Evolutionary conservation across 2,113 vertebrate species (phyloP).

Genomic region (Ceratotherium simum): DNA sequence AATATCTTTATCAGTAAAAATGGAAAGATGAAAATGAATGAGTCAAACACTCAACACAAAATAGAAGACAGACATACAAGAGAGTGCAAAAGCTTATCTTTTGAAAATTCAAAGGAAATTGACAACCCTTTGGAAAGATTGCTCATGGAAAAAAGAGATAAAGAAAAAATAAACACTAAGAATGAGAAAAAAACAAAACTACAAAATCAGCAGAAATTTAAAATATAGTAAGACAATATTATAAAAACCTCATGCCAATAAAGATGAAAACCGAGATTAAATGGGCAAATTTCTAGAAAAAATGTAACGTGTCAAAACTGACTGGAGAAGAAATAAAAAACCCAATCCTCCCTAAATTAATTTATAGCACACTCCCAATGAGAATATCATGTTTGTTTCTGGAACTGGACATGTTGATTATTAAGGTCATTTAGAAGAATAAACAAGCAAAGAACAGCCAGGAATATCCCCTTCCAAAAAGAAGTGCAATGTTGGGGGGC

Average conservation of each 20-base stretch:
- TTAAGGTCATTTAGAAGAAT: not conserved
- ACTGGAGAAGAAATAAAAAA: not conserved
- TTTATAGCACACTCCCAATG: not conserved
- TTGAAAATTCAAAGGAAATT: not conserved
- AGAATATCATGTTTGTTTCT: not conserved
- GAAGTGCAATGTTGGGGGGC: not conserved
- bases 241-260: not conserved
- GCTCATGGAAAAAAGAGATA: not conserved
- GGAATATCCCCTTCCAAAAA: not conserved
- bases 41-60: not conserved
- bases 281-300: not conserved
- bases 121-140: not conserved
- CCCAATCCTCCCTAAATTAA: not conserved
- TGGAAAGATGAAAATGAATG: not conserved
- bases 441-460: not conserved
- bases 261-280: not conserved
- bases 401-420: not conserved
- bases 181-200: not conserved
- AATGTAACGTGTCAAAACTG: not conserved
- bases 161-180: not conserved
- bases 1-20: not conserved
- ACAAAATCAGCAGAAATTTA: not conserved
- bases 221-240: not conserved
- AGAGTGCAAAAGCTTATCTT: not conserved
- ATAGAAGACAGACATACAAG: not conserved